phyloP scores from a whole-genome alignment of 1,140 invertebrate species.

The Goniozus legneri region DNA sequence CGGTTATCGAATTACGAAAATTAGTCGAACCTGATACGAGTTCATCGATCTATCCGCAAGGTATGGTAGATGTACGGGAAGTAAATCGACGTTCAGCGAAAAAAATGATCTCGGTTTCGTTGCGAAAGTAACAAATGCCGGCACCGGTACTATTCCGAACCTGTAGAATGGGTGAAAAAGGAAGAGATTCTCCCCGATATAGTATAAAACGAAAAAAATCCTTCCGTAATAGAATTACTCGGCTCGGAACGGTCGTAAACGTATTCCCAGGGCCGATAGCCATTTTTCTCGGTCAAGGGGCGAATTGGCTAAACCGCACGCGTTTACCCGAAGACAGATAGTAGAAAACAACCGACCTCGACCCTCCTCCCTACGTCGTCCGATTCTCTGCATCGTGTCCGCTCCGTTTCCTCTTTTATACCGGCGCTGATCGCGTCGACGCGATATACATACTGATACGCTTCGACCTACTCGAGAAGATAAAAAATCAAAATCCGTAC shows the following conservation, averaged over 20 bases:
- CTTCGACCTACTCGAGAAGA: no score
- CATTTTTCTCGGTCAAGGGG: constrained; percentile 55
- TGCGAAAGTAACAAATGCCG: no score
- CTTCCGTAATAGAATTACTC: constrained; percentile 53
- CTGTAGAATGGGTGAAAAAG: no score
- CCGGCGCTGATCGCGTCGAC: constrained; percentile 2
- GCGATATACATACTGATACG: neutral
- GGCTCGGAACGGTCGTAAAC: constrained; percentile 52
- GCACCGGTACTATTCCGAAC: no score
- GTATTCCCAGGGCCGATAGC: constrained; percentile 54
- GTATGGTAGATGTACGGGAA: no score
- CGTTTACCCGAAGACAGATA: constrained; percentile 50
- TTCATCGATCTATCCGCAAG: no score
- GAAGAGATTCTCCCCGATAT: constrained; percentile 36
- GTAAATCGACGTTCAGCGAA: no score
- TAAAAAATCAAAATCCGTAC: no score
- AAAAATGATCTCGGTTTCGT: no score
- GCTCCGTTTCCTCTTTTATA: constrained; percentile 1
- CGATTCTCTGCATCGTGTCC: constrained; percentile 9
- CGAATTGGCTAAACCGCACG: constrained; percentile 47
- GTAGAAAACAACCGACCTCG: constrained; percentile 37
- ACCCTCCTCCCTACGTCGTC: constrained; percentile 11
- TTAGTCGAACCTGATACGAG: no score
- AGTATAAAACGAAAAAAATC: constrained; percentile 52
- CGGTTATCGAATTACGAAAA: no score